Conservation (phyloP, 35 echinoderm and acorn worm genomes). For the Apostichopus japonicus region DNA sequence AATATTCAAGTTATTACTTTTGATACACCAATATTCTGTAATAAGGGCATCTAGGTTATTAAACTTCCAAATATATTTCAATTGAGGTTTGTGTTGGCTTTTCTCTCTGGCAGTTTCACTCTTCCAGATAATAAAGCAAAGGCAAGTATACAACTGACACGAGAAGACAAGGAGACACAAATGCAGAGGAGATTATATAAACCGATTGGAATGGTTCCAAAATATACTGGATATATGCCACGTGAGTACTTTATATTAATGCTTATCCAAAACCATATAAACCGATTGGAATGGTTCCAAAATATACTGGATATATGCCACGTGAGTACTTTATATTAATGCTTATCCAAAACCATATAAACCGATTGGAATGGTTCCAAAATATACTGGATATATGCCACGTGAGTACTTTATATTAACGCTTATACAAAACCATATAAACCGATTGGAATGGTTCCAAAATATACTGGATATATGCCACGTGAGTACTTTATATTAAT, state of each 20-base stretch:
- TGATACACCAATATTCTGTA: no score
- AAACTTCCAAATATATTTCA: no score
- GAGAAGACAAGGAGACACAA: slow-evolving; percentile 73
- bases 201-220: slow-evolving; percentile 97
- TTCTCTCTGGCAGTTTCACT: neutral
- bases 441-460: slow-evolving; percentile 97
- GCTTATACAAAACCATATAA: slow-evolving; percentile 62
- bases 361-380: slow-evolving; percentile 97
- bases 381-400: slow-evolving; percentile 97
- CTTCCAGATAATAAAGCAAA: slow-evolving; percentile 74
- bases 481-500: slow-evolving; percentile 66
- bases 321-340: slow-evolving; percentile 66
- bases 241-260: slow-evolving; percentile 66
- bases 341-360: slow-evolving; percentile 63
- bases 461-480: slow-evolving; percentile 97
- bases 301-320: slow-evolving; percentile 97
- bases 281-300: slow-evolving; percentile 97
- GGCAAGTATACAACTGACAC: slow-evolving; percentile 89
- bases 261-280: slow-evolving; percentile 50
- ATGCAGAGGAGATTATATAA: slow-evolving; percentile 92
- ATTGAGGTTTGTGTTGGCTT: neutral
- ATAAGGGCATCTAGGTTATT: no score
- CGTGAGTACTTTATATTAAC: slow-evolving; percentile 66
- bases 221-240: slow-evolving; percentile 97
- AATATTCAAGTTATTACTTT: no score